These are phyloP conservation scores for Holacanthus passer DNA, from an alignment of 2,113 vertebrate species.

Conservation along the genomic window DNA sequence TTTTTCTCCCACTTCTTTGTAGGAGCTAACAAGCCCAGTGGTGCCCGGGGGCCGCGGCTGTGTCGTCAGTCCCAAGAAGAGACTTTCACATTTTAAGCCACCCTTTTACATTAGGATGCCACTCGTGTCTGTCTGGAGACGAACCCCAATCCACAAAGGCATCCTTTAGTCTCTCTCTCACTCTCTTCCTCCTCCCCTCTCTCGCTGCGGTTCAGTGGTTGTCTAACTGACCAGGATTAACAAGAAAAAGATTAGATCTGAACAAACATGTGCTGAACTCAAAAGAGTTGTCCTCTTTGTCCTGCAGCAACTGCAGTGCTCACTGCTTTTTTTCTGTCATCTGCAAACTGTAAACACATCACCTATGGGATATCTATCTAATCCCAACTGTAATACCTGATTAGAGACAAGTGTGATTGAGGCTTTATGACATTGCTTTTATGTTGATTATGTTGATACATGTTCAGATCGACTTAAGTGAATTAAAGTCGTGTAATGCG, in stretches of 20 bases:
- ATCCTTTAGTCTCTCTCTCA: constrained; percentile 64
- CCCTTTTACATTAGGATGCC: constrained; percentile 78
- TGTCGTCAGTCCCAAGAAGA: constrained; percentile 70
- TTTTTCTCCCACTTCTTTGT: background rate
- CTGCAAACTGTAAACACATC: constrained; percentile 52
- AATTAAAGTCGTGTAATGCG: constrained; percentile 73
- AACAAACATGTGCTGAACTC: constrained; percentile 69
- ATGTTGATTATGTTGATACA: constrained; percentile 80
- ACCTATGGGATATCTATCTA: constrained; percentile 52
- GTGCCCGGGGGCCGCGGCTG: constrained; percentile 53
- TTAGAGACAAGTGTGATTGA: constrained; percentile 72
- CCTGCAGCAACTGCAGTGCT: constrained; percentile 38
- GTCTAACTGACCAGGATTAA: constrained; percentile 74
- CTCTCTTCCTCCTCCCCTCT: constrained; percentile 28
- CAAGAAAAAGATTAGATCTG: constrained; percentile 70
- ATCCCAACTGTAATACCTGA: constrained; percentile 72
- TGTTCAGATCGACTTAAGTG: constrained; percentile 61
- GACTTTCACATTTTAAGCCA: constrained; percentile 69
- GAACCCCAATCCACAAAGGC: constrained; percentile 73
- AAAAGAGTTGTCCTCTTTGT: constrained; percentile 51
- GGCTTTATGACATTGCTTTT: constrained; percentile 72
- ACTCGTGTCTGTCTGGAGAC: constrained; percentile 74
- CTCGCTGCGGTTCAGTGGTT: constrained; percentile 50
- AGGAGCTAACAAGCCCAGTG: constrained; percentile 41
- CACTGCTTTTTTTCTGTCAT: constrained; percentile 19